Evolutionary conservation across 30 jellyfish, hydroid and myxozoan species (phyloP), one percentile per base, ranked within the genome.

Genomic region (Morbakka virulenta): DNA sequence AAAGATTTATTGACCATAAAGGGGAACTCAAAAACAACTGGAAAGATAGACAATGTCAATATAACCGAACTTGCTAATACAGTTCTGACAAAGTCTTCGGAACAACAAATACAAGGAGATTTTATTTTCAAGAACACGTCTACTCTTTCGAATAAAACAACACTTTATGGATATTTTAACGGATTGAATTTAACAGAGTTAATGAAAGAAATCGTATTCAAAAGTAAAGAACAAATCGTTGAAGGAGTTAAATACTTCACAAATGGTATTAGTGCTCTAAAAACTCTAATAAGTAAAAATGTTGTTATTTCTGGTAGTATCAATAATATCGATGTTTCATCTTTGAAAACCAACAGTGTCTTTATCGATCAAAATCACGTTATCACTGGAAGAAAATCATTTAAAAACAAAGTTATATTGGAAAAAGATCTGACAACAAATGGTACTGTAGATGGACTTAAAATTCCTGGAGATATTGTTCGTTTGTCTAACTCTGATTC

Each of bases 21-120:
- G 20, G 93, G 78, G 20, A 67, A 85, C 32, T 24, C 85, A 64
- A 49, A 41, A 27, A 82, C 77, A 0, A 34, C 63, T 69, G 95
- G 98, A 3, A 32, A 72, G 2, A 50, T 92, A 17, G 96, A 92
- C 51, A 95, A 93, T 24, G 95, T 92, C 28, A 72, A 92, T 62
- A 69, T 92, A 32, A 69, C 87, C 14, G 61, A 79, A 2, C 68
- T 92, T 65, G 77, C 77, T 67, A 26, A 30, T 6, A 79, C 93
- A 14, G 80, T 77, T 2, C 47, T 92, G 32, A 50, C 67, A 2
- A 75, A 33, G 22, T 30, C 57, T 29, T 78, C 74, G 11, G 93
- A 85, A 63, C 98, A 92, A 68, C 67, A 74, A 4, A 57, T 92
- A 34, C 67, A 73, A 30, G 96, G 96, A 14, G 6, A 67, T 2